Conservation (phyloP, 2,797 vertebrate genomes). For the Chaunax sp. region DNA sequence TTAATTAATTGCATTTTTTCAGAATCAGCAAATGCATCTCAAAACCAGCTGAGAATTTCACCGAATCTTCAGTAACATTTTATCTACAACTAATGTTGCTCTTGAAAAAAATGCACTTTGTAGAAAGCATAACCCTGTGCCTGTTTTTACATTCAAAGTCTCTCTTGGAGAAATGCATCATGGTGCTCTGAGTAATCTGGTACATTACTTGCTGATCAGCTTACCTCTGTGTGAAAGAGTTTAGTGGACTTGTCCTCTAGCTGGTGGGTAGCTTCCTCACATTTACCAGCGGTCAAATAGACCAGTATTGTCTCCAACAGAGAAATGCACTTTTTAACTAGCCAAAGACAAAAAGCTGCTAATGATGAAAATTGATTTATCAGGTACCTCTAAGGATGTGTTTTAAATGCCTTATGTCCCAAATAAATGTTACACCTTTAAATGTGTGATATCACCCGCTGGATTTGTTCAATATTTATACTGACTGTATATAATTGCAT, state of each 20-base stretch:
- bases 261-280: not conserved
- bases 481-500: constrained; percentile 45
- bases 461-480: constrained; percentile 21
- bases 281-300: constrained; percentile 20
- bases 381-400: constrained; percentile 8
- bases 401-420: constrained; percentile 36
- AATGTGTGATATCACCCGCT: constrained; percentile 4
- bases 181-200: constrained; percentile 1
- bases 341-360: constrained; percentile 39
- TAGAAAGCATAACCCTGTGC: constrained; percentile 1
- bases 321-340: constrained; percentile 17
- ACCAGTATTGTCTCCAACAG: constrained; percentile 1
- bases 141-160: constrained; percentile 2
- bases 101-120: not conserved
- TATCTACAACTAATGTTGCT: constrained; percentile 2
- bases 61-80: constrained; percentile 14
- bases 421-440: constrained; percentile 34
- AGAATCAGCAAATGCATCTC: not conserved
- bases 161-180: constrained; percentile 3
- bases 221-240: not conserved
- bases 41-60: not conserved
- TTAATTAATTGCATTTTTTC: not conserved
- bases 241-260: not conserved
- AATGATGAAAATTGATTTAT: constrained; percentile 14
- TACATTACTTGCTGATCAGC: constrained; percentile 2